phyloP scores from a whole-genome alignment of 1,140 invertebrate species.

The Drosophila ironensis region DNA sequence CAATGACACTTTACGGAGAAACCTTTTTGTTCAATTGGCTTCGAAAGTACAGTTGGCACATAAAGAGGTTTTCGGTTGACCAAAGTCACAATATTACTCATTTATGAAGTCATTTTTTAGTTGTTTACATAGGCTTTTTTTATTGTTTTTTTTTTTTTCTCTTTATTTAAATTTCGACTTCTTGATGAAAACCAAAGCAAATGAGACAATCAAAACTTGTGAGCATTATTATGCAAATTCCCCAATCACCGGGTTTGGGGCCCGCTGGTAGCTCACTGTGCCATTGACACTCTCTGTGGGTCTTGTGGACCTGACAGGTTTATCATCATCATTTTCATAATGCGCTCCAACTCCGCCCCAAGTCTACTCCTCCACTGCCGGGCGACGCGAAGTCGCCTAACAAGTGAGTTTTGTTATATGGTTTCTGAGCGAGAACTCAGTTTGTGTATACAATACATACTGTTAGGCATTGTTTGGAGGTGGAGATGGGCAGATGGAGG shows the following conservation, averaged over 20 bases:
- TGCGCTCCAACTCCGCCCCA: constrained; percentile 8
- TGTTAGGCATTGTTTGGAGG: constrained; percentile 42
- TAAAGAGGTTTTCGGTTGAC: constrained; percentile 5
- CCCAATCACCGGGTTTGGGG: constrained; percentile 4
- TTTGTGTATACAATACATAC: constrained; percentile 20
- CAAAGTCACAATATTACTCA: constrained; percentile 64
- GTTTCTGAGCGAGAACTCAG: constrained; percentile 1
- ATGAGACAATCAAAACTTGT: constrained; percentile 32
- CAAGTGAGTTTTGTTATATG: constrained; percentile 57
- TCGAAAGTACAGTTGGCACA: constrained; percentile 48
- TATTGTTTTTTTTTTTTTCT: constrained; percentile 58
- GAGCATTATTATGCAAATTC: constrained; percentile 70
- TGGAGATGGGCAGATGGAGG: neutral
- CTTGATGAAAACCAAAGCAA: constrained; percentile 50
- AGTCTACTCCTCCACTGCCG: constrained; percentile 6
- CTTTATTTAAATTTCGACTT: constrained; percentile 40
- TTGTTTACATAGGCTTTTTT: constrained; percentile 67
- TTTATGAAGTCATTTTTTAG: constrained; percentile 49
- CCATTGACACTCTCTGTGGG: constrained; percentile 57
- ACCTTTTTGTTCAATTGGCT: constrained; percentile 29
- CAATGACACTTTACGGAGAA: neutral
- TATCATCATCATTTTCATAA: constrained; percentile 58
- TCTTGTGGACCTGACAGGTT: constrained; percentile 57
- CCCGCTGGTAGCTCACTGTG: constrained; percentile 22
- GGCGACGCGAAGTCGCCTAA: constrained; percentile 29